These are phyloP conservation scores for Erythrocercus mccallii DNA, from an alignment of 2,113 vertebrate genomes.

Conservation along the genomic window DNA sequence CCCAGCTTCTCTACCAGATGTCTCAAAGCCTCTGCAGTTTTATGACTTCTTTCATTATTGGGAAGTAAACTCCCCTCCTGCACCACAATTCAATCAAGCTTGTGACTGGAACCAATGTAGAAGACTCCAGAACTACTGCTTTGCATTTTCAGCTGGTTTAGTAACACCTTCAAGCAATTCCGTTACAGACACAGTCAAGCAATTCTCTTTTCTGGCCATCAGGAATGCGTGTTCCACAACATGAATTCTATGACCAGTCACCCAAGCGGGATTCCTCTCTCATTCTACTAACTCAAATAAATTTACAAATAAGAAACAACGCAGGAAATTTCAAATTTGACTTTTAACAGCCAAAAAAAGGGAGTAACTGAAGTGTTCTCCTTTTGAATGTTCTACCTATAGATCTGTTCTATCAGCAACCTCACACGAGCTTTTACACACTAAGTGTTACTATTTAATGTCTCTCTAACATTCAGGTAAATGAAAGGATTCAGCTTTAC, in stretches of 20 bases:
- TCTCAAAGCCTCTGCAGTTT: neutral
- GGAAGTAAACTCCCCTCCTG: neutral
- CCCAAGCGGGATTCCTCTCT: neutral
- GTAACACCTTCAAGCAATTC: neutral
- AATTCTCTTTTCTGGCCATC: neutral
- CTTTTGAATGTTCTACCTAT: no score
- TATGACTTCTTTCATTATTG: neutral
- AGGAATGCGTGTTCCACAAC: neutral
- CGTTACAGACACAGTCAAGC: fast-evolving
- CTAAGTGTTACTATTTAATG: neutral
- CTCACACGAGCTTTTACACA: neutral
- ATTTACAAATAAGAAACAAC: neutral
- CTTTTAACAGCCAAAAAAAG: neutral
- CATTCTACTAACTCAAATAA: neutral
- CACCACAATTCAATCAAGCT: neutral
- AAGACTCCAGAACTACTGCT: neutral
- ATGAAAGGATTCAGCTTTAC: neutral
- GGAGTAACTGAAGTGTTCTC: neutral
- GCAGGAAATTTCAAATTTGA: neutral
- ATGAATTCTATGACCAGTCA: neutral
- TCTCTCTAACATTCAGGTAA: neutral
- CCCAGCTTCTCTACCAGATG: neutral
- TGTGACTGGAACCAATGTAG: neutral
- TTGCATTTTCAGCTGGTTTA: neutral
- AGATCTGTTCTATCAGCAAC: neutral